Evolutionary conservation across 1,140 invertebrate species (phyloP).

Genomic region (Papilio dardanus): DNA sequence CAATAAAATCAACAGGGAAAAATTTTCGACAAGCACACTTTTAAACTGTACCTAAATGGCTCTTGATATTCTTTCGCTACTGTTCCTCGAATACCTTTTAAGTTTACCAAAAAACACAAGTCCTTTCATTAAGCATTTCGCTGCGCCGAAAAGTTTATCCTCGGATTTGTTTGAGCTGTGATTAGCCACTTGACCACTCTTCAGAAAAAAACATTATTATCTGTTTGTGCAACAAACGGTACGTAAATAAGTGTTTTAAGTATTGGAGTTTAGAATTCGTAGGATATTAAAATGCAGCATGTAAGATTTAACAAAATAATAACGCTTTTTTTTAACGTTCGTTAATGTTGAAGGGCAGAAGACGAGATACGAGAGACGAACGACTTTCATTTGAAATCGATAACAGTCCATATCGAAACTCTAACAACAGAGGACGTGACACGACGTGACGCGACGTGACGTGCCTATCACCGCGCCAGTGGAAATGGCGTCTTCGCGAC

Average conservation of each 20-base stretch:
- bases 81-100: slow-evolving; percentile 35
- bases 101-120: slow-evolving; percentile 28
- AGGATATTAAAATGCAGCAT: neutral
- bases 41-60: slow-evolving; percentile 29
- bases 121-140: slow-evolving; percentile 30
- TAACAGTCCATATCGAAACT: slow-evolving; percentile 30
- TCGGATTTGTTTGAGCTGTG: slow-evolving; percentile 36
- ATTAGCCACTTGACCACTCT: slow-evolving; percentile 34
- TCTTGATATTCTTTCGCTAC: slow-evolving; percentile 32
- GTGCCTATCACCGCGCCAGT: slow-evolving; percentile 31
- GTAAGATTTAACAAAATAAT: too few species aligned
- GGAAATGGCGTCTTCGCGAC: slow-evolving; percentile 34
- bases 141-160: slow-evolving; percentile 32
- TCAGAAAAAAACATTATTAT: slow-evolving; percentile 20
- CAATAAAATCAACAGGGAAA: slow-evolving; percentile 35
- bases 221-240: neutral
- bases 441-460: slow-evolving; percentile 10
- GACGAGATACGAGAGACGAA: neutral
- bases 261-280: neutral
- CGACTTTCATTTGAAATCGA: slow-evolving; percentile 29
- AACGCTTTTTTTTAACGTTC: too few species aligned
- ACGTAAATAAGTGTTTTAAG: neutral
- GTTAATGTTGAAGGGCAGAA: too few species aligned
- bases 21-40: slow-evolving; percentile 28
- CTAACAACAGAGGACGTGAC: slow-evolving; percentile 26